A percentile compares a stretch with the other conserved stretches of the same genome.
phyloP scores from a whole-genome alignment of 2,797 vertebrate genomes.

The Gadopsis marmoratus region DNA sequence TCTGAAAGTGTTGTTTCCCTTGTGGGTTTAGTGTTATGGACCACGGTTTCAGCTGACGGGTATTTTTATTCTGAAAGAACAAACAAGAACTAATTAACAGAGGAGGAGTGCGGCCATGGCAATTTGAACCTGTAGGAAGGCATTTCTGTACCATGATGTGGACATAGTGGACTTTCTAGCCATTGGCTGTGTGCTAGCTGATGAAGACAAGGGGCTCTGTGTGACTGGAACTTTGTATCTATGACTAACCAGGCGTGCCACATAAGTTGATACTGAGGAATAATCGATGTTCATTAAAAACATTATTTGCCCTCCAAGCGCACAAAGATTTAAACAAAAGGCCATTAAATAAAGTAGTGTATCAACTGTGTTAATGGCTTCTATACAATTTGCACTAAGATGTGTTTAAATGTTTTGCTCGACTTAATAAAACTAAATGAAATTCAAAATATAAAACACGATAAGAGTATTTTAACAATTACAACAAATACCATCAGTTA shows the following conservation, averaged over 20 bases:
- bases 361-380: background rate
- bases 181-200: conserved; percentile 33
- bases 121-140: conserved; percentile 46
- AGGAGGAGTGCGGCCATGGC: conserved; percentile 41
- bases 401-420: background rate
- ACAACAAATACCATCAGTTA: too few species aligned
- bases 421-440: too few species aligned
- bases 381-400: background rate
- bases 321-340: conserved; percentile 2
- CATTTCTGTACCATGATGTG: conserved; percentile 32
- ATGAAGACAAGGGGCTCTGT: conserved; percentile 26
- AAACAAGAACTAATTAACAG: conserved; percentile 65
- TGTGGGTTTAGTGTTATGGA: conserved; percentile 45
- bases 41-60: conserved; percentile 42
- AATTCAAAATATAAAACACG: too few species aligned
- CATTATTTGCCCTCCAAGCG: background rate
- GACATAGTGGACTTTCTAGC: conserved; percentile 29
- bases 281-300: conserved; percentile 19
- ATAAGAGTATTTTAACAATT: too few species aligned
- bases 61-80: conserved; percentile 47
- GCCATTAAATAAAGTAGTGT: background rate
- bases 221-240: conserved; percentile 31
- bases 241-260: background rate
- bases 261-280: conserved; percentile 8
- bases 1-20: conserved; percentile 42